Conservation (phyloP, 2,888 invertebrate species). For the Notodonta dromedarius region DNA sequence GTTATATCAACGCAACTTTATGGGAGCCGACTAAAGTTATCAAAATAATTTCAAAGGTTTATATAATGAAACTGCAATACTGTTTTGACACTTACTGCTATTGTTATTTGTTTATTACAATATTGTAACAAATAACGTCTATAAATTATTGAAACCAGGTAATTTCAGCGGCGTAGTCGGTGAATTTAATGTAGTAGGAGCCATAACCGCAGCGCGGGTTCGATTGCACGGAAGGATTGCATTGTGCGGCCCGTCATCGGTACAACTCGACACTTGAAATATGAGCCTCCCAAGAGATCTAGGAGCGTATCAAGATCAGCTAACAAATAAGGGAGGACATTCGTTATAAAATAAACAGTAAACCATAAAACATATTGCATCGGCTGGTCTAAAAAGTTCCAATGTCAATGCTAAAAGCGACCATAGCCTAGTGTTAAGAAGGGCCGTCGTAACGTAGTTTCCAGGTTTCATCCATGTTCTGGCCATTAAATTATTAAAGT, state of each 20-base stretch:
- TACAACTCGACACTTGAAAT: constrained; percentile 1
- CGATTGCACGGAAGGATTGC: constrained; percentile 1
- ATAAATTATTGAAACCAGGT: neutral
- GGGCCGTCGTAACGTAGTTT: no score
- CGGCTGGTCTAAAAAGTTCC: neutral
- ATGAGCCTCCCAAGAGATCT: neutral
- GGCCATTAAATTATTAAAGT: no score
- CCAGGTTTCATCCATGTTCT: no score
- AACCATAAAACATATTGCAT: neutral
- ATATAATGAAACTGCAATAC: no score
- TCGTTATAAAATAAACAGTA: neutral
- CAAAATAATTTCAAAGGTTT: no score
- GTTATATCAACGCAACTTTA: no score
- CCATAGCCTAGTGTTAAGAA: no score
- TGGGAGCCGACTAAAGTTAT: no score
- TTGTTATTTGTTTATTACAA: neutral
- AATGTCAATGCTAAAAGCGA: no score
- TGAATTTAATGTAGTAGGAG: constrained; percentile 1
- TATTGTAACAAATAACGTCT: neutral
- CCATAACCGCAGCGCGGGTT: constrained; percentile 5
- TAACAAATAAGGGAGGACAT: constrained; percentile 1
- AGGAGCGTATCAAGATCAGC: neutral
- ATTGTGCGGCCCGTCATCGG: constrained; percentile 1
- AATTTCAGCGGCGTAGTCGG: neutral
- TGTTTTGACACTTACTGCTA: neutral